Evolutionary conservation across 1,140 invertebrate species (phyloP).

Genomic region (Ceratina calcarata): DNA sequence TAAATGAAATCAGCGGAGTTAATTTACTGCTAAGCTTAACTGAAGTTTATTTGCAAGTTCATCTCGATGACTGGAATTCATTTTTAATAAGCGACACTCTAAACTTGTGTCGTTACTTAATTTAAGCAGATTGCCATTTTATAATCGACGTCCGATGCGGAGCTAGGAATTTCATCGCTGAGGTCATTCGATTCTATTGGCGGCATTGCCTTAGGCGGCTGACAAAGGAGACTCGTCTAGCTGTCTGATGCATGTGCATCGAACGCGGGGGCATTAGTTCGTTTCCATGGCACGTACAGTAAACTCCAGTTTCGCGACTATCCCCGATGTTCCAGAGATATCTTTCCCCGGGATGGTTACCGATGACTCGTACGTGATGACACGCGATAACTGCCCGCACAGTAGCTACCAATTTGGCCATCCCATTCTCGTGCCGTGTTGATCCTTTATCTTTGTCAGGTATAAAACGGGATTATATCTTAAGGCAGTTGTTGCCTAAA

Average conservation of each 20-base stretch:
- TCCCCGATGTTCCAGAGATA: constrained; percentile 37
- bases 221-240: constrained; percentile 19
- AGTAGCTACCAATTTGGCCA: constrained; percentile 18
- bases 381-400: constrained; percentile 33
- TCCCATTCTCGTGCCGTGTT: not conserved
- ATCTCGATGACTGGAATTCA: too few species aligned
- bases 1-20: not conserved
- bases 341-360: constrained; percentile 48
- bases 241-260: constrained; percentile 42
- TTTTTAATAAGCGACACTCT: too few species aligned
- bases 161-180: constrained; percentile 25
- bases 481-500: not conserved
- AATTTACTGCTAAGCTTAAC: too few species aligned
- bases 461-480: not conserved
- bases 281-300: constrained; percentile 58
- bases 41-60: too few species aligned
- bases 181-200: constrained; percentile 8
- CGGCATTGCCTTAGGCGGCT: constrained; percentile 29
- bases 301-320: constrained; percentile 58
- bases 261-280: constrained; percentile 43
- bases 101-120: too few species aligned
- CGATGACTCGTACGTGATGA: constrained; percentile 53
- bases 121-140: not conserved
- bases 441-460: constrained; percentile 2
- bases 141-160: constrained; percentile 25